Evolutionary conservation across 2,888 invertebrate species (phyloP).

Genomic region (Conus canariensis): DNA sequence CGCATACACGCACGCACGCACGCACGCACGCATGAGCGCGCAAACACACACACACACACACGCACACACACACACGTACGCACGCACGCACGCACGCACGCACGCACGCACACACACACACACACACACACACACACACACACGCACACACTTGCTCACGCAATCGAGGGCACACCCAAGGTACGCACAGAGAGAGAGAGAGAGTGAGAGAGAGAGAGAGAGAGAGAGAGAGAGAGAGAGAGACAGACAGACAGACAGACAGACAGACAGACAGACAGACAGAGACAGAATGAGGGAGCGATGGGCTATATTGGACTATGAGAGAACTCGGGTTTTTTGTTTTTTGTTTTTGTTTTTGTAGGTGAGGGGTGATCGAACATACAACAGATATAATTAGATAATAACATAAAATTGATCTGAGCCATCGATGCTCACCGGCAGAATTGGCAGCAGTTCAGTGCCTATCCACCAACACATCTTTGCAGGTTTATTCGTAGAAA

Average conservation of each 20-base stretch:
- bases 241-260: no score
- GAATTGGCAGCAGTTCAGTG: no score
- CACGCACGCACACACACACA: not conserved
- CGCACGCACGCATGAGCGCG: no score
- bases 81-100: not conserved
- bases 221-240: no score
- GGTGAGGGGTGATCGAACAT: not conserved
- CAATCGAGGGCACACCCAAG: not conserved
- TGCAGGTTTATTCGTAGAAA: no score
- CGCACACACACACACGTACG: not conserved
- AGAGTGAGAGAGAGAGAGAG: no score
- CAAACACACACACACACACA: not conserved
- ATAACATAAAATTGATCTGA: not conserved
- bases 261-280: not conserved
- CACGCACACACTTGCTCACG: not conserved
- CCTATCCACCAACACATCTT: no score
- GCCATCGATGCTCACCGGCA: no score
- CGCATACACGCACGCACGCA: no score
- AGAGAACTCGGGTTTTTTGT: not conserved
- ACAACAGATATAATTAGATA: not conserved
- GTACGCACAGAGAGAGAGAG: not conserved
- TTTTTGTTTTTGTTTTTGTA: no score
- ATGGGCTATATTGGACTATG: not conserved
- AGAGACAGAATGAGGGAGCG: not conserved
- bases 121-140: not conserved